These are phyloP conservation scores for Ammospiza nelsoni DNA, from an alignment of 2,113 vertebrate species.

Conservation along the genomic window DNA sequence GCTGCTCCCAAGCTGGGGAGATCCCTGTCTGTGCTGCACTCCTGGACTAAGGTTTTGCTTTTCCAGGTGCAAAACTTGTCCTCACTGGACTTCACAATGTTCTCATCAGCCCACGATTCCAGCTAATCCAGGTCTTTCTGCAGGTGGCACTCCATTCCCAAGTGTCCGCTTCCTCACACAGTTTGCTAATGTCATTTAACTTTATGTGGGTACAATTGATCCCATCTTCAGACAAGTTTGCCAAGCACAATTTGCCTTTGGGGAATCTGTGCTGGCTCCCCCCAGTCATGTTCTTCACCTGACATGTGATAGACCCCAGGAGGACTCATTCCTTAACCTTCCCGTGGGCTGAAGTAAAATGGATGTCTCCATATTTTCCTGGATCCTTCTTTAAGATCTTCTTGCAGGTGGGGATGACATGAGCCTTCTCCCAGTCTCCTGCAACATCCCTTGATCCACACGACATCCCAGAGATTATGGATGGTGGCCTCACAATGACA, in stretches of 20 bases:
- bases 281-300: background rate
- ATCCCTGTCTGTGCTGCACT: background rate
- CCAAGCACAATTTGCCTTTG: background rate
- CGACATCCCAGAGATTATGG: background rate
- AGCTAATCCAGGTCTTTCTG: background rate
- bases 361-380: background rate
- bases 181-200: too few species aligned
- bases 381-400: background rate
- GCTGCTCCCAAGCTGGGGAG: background rate
- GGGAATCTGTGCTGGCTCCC: background rate
- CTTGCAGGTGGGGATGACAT: background rate
- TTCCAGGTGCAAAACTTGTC: background rate
- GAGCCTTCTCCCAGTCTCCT: background rate
- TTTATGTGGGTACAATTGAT: background rate
- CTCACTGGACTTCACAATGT: background rate
- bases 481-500: background rate
- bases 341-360: background rate
- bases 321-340: background rate
- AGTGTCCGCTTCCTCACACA: background rate
- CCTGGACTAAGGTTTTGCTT: background rate
- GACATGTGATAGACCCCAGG: rapidly evolving
- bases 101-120: background rate
- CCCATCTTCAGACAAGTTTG: background rate
- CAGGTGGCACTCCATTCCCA: background rate
- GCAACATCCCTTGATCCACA: background rate